These are phyloP conservation scores for Polydrusus cervinus DNA, from an alignment of 2,888 invertebrate species.

Conservation along the genomic window DNA sequence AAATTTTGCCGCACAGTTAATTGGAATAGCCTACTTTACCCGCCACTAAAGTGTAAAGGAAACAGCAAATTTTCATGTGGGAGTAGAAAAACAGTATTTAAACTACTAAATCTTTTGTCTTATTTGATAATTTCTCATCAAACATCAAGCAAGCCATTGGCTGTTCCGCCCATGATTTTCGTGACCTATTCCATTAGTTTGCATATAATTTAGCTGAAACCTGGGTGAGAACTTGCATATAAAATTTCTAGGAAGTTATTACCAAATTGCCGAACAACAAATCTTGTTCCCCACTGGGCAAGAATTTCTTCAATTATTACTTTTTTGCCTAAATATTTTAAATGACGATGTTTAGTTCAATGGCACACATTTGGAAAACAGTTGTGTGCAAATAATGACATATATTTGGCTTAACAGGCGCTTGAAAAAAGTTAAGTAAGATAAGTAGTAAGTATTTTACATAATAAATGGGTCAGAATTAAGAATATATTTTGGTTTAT, in stretches of 20 bases:
- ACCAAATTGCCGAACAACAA: slow-evolving; percentile 41
- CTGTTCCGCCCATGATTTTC: slow-evolving; percentile 32
- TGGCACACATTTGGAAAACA: slow-evolving; percentile 1
- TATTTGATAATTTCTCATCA: no score
- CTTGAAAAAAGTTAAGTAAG: neutral
- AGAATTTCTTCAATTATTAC: neutral
- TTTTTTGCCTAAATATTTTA: slow-evolving; percentile 8
- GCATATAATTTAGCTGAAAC: slow-evolving; percentile 27
- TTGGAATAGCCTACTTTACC: no score
- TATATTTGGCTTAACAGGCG: slow-evolving; percentile 23
- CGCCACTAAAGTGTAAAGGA: no score
- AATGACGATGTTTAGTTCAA: slow-evolving; percentile 16
- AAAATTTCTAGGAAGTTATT: slow-evolving; percentile 57
- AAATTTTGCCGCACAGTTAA: no score
- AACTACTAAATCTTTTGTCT: no score
- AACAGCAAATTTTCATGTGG: no score
- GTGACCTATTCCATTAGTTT: slow-evolving; percentile 30
- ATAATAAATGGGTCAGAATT: slow-evolving; percentile 35
- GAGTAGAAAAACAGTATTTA: no score
- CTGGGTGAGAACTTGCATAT: slow-evolving; percentile 56
- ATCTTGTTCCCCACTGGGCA: neutral
- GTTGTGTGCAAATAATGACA: slow-evolving; percentile 41
- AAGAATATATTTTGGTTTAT: slow-evolving; percentile 3
- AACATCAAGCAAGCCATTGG: no score
- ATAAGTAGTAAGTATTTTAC: neutral